These are phyloP conservation scores for Mallotus villosus DNA, from an alignment of 2,797 vertebrate species.

Conservation along the genomic window DNA sequence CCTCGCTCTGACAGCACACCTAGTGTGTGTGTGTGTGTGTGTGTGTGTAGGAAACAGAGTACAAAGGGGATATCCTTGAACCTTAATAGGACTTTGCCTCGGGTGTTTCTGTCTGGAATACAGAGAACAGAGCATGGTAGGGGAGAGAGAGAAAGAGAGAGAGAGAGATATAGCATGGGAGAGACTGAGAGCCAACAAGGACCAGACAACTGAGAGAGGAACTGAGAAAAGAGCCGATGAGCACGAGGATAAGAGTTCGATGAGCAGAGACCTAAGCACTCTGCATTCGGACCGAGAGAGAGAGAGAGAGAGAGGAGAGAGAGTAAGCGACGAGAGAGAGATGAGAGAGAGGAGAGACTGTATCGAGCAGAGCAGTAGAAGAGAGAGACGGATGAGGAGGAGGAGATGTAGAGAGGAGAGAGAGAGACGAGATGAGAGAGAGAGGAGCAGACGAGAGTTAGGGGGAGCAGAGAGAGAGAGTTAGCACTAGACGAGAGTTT, in stretches of 20 bases:
- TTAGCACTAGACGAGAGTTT: too few relatives aligned
- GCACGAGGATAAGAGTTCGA: too few relatives aligned
- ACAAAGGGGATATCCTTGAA: constrained; percentile 18
- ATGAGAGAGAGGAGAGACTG: too few relatives aligned
- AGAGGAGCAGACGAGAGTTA: too few relatives aligned
- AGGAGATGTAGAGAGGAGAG: too few relatives aligned
- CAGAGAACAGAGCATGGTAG: background rate
- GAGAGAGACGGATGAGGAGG: background rate
- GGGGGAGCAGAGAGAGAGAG: too few relatives aligned
- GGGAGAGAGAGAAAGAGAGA: background rate
- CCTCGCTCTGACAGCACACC: background rate
- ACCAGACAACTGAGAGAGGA: background rate
- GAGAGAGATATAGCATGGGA: background rate
- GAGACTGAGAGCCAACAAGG: constrained; percentile 1
- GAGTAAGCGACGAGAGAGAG: background rate
- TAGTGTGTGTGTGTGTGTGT: background rate
- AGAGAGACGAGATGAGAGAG: too few relatives aligned
- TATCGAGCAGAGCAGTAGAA: too few relatives aligned
- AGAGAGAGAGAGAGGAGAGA: background rate
- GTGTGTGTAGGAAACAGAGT: constrained; percentile 3
- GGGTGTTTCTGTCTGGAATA: constrained; percentile 7
- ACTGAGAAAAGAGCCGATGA: too few relatives aligned
- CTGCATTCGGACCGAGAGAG: too few relatives aligned
- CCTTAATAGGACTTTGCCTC: constrained; percentile 3
- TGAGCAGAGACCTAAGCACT: too few relatives aligned